Conservation (phyloP, 2,113 vertebrate genomes). For the Vimba vimba region DNA sequence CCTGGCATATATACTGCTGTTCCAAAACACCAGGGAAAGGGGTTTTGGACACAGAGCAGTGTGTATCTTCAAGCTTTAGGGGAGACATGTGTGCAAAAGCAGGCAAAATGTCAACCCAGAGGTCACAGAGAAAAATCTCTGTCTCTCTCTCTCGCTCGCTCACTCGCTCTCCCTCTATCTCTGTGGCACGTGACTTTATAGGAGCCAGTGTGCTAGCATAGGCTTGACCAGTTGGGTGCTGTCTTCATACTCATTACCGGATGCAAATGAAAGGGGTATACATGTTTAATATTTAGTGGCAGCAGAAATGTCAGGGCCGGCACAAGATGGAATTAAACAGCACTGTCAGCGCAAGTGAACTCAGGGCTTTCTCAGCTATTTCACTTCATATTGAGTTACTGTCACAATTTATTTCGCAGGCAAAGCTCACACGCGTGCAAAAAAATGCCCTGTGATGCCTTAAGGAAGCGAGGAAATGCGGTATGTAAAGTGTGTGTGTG, state of each 20-base stretch:
- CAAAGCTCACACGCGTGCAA: constrained; percentile 62
- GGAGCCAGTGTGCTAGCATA: constrained; percentile 51
- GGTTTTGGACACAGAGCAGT: constrained; percentile 5
- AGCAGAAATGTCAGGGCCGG: constrained; percentile 81
- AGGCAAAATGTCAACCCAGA: constrained; percentile 65
- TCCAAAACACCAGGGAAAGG: constrained; percentile 69
- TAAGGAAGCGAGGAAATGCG: constrained; percentile 72
- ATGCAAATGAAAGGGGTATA: constrained; percentile 82
- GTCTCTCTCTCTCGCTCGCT: constrained; percentile 35
- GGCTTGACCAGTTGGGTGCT: constrained; percentile 74
- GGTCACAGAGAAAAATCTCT: constrained; percentile 64
- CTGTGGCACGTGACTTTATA: constrained; percentile 55
- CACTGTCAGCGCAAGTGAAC: constrained; percentile 80
- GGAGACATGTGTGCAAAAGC: constrained; percentile 69
- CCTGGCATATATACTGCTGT: constrained; percentile 65
- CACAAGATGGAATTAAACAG: constrained; percentile 79
- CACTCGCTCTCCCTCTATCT: constrained; percentile 53
- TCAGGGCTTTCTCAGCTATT: constrained; percentile 79
- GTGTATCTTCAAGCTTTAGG: constrained; percentile 74
- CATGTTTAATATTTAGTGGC: constrained; percentile 84
- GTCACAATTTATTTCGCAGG: constrained; percentile 80
- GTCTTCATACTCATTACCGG: constrained; percentile 77
- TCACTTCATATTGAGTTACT: constrained; percentile 83
- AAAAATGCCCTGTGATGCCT: constrained; percentile 75
- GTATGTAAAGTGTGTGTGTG: constrained; percentile 65